These are phyloP conservation scores for Botia almorhae DNA, from an alignment of 2,797 vertebrate species.

Conservation along the genomic window DNA sequence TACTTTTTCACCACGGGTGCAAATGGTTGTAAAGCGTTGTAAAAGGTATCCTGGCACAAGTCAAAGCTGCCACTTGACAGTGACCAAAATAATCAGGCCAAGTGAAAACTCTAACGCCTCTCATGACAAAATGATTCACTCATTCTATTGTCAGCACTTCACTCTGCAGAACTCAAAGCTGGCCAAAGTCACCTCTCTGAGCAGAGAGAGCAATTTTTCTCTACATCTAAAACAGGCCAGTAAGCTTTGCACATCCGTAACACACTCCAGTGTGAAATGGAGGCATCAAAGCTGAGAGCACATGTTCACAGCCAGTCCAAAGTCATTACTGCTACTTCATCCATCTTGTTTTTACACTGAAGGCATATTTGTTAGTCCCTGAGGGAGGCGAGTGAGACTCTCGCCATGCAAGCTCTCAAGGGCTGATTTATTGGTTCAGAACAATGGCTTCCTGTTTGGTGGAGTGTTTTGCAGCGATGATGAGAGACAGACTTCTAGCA, in stretches of 20 bases:
- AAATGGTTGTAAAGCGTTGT: neutral
- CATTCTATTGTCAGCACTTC: neutral
- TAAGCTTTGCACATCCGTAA: slow-evolving; percentile 18
- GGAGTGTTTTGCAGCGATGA: slow-evolving; percentile 12
- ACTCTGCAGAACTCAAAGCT: neutral
- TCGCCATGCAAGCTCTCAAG: slow-evolving; percentile 9
- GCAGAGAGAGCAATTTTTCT: neutral
- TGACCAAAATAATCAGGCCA: neutral
- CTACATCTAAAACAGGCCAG: slow-evolving; percentile 5
- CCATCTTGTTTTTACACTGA: slow-evolving; percentile 44
- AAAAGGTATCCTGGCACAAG: neutral
- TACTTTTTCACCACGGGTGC: neutral
- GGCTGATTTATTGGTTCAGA: slow-evolving; percentile 47
- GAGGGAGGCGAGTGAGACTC: slow-evolving; percentile 18
- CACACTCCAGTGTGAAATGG: slow-evolving; percentile 19
- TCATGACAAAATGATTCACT: slow-evolving; percentile 29
- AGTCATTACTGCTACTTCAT: slow-evolving; percentile 41
- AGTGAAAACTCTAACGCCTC: slow-evolving; percentile 17
- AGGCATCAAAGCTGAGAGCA: slow-evolving; percentile 12
- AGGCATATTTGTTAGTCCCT: slow-evolving; percentile 32
- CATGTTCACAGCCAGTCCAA: slow-evolving; percentile 37
- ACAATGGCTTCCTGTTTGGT: slow-evolving; percentile 47
- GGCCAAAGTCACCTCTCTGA: neutral
- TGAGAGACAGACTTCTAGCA: slow-evolving; percentile 39
- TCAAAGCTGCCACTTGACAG: neutral